Conservation (phyloP, 1,140 invertebrate genomes). For the Lepidotrigona ventralis region DNA sequence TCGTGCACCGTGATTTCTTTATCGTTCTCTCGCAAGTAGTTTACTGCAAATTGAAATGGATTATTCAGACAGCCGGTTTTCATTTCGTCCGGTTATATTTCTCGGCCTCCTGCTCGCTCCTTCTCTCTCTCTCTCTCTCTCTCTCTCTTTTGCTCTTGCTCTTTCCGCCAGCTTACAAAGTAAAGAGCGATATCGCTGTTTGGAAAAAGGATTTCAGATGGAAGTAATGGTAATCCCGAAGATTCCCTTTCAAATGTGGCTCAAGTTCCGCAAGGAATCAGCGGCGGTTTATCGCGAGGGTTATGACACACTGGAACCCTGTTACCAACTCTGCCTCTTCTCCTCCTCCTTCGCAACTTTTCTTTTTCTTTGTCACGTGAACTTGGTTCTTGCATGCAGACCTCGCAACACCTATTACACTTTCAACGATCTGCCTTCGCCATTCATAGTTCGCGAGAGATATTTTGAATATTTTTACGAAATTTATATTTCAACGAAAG, state of each 20-base stretch:
- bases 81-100: slow-evolving; percentile 50
- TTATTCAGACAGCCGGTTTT: slow-evolving; percentile 72
- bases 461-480: too few relatives aligned
- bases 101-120: slow-evolving; percentile 19
- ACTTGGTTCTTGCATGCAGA: not conserved
- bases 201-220: slow-evolving; percentile 72
- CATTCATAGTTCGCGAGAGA: too few relatives aligned
- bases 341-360: slow-evolving; percentile 7
- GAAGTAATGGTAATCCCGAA: slow-evolving; percentile 77
- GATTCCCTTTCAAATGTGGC: slow-evolving; percentile 75
- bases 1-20: slow-evolving; percentile 26
- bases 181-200: slow-evolving; percentile 58
- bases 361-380: slow-evolving; percentile 35
- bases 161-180: not conserved
- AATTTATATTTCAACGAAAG: not conserved
- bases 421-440: not conserved
- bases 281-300: slow-evolving; percentile 70
- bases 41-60: slow-evolving; percentile 78
- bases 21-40: slow-evolving; percentile 59
- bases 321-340: slow-evolving; percentile 35
- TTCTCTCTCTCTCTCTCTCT: not conserved
- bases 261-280: slow-evolving; percentile 71
- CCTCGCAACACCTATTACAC: not conserved
- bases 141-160: not conserved
- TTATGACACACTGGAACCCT: slow-evolving; percentile 73